Evolutionary conservation across 1,140 invertebrate species (phyloP), one percentile per base, ranked within the genome.

Genomic region (Cyclina sinensis): DNA sequence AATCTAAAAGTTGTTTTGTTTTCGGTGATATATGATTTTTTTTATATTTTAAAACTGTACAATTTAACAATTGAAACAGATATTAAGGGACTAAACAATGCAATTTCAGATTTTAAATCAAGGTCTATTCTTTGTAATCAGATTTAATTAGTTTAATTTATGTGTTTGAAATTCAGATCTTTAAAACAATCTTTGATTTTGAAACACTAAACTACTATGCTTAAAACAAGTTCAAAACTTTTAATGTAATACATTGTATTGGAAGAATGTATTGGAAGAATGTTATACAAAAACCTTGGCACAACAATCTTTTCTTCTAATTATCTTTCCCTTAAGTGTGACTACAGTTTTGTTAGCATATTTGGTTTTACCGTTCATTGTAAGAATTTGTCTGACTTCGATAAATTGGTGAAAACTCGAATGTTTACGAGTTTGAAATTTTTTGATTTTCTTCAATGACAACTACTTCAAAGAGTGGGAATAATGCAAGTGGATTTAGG

Each of bases 141-240:
- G n/a, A 51, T 48, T 74, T 74, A 24, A 74, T 48, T 39, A 16
- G 39, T 51, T 74, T 74, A 14, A 48, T 37, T 3, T 14, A 35
- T 14, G 65, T 30, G 65, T n/a, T 37, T 62, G n/a, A 62, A 62
- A 62, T 62, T 62, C 21, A 27, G 27, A 62, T 27, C 7, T n/a
- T n/a, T n/a, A n/a, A 27, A 62, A 62, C 24, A 62, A 62, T 62
- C 57, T 4, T 62, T 18, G 37, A 70, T 32, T 70, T 70, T 70
- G 21, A 70, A 24, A 16, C 32, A 70, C 32, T n/a, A n/a, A n/a
- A 5, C 5, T 39, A 70, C 32, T 70, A 39, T 37, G 21, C 37
- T 37, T 37, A 70, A 70, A 14, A 35, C 9, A 7, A 14, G 35
- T 70, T 16, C 65, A 30, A 35, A 37, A 70, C 24, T 70, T 70